Conservation (phyloP, 2,888 invertebrate genomes). For the Drosophila putrida region DNA sequence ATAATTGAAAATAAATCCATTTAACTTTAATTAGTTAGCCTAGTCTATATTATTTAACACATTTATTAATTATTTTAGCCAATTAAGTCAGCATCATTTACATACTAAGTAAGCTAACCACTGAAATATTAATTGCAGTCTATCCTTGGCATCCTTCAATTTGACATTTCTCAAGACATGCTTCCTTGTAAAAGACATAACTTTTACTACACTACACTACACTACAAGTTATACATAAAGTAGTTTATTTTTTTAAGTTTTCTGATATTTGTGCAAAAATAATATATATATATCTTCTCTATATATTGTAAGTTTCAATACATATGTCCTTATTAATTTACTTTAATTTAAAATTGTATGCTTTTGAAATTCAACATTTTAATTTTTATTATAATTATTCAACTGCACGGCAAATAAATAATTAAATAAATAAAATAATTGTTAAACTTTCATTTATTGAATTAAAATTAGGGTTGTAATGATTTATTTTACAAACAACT, state of each 20-base stretch:
- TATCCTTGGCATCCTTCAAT: neutral
- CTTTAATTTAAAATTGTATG: too few species aligned
- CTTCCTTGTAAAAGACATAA: neutral
- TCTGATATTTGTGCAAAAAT: too few species aligned
- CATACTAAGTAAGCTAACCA: neutral
- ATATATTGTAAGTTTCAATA: too few species aligned
- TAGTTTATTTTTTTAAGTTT: too few species aligned
- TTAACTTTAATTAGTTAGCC: constrained; percentile 1
- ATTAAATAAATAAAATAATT: too few species aligned
- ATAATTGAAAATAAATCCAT: constrained; percentile 2
- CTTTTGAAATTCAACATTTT: too few species aligned
- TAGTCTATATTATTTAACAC: neutral
- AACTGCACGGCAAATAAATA: too few species aligned
- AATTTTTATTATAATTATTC: too few species aligned
- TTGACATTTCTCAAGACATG: neutral
- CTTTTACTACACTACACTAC: neutral
- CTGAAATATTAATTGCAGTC: constrained; percentile 3
- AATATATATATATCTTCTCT: too few species aligned
- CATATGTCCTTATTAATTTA: too few species aligned
- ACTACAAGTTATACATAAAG: neutral
- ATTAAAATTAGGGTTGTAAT: too few species aligned
- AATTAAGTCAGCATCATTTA: constrained; percentile 9
- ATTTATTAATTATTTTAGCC: constrained; percentile 5
- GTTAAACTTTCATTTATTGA: neutral
- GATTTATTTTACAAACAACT: neutral